Conservation (phyloP, 2,113 vertebrate species). For the Bombycilla garrulus region DNA sequence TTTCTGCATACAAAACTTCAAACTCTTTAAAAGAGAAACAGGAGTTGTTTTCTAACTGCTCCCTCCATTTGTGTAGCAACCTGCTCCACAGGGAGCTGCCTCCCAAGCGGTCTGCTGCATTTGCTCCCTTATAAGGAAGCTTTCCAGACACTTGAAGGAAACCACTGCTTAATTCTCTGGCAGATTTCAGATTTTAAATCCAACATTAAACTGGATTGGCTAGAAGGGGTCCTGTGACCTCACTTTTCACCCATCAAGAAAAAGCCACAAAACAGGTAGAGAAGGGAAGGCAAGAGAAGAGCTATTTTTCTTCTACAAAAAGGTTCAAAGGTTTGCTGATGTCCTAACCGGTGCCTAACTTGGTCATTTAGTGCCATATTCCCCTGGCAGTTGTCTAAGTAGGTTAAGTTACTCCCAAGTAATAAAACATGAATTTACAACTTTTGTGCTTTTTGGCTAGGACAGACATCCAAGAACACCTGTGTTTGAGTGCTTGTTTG, state of each 20-base stretch:
- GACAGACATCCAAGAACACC: neutral
- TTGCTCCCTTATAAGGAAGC: constrained; percentile 20
- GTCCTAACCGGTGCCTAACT: neutral
- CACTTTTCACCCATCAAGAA: neutral
- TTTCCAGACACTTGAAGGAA: neutral
- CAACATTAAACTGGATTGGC: neutral
- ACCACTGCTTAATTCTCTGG: neutral
- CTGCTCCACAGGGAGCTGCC: neutral
- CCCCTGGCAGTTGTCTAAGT: neutral
- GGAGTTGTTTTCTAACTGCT: neutral
- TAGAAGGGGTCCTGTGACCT: neutral
- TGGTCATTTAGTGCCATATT: neutral
- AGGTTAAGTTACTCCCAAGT: neutral
- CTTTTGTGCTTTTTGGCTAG: neutral
- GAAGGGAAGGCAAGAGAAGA: neutral
- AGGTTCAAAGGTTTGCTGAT: neutral
- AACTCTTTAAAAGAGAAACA: neutral
- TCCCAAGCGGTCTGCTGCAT: neutral
- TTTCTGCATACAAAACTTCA: neutral
- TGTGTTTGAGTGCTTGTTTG: neutral
- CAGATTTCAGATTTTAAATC: neutral
- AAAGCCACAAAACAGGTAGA: neutral
- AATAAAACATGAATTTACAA: neutral
- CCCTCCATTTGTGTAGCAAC: neutral
- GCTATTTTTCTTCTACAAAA: neutral